A percentile compares a stretch with the other conserved stretches of the same genome.
Evolutionary conservation across 2,888 invertebrate genomes (phyloP).

Genomic region (Rambutsinella grinnellia): DNA sequence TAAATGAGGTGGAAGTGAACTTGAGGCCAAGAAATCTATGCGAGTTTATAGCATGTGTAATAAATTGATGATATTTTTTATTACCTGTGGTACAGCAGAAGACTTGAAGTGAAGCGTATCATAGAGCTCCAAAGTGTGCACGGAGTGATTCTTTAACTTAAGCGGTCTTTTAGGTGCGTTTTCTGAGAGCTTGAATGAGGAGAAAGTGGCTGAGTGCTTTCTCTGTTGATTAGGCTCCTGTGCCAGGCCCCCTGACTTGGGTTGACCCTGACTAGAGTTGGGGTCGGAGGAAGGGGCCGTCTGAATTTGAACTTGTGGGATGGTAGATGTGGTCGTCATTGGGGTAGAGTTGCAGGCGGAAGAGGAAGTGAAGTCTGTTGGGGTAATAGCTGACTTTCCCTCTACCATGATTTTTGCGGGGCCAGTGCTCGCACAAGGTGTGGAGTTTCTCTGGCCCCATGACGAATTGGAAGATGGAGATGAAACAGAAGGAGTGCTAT

Average conservation of each 20-base stretch:
- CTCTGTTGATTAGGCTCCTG: conserved; percentile 28
- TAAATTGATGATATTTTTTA: background rate
- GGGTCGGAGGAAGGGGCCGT: conserved; percentile 12
- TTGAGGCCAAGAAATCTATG: background rate
- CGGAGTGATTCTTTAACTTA: conserved; percentile 63
- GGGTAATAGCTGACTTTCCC: conserved; percentile 6
- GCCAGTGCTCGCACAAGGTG: conserved; percentile 1
- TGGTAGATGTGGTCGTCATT: background rate
- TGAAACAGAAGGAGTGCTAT: conserved; percentile 40
- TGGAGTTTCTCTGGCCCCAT: conserved; percentile 36
- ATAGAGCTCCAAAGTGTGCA: conserved; percentile 61
- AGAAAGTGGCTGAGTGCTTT: conserved; percentile 51
- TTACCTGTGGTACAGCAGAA: conserved; percentile 51
- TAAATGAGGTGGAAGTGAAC: background rate
- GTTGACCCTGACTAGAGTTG: background rate
- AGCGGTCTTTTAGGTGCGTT: conserved; percentile 58
- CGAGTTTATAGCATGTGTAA: background rate
- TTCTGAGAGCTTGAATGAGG: conserved; percentile 38
- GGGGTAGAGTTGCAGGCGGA: background rate
- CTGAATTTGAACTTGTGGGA: conserved; percentile 46
- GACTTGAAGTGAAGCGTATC: conserved; percentile 63
- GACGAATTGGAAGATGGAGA: conserved; percentile 23
- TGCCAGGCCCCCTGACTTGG: conserved; percentile 6
- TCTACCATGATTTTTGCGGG: conserved; percentile 7
- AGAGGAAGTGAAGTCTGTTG: background rate